Base-by-base conservation (phyloP, 2,888 invertebrate species). In the Apoda limacodes region DNA sequence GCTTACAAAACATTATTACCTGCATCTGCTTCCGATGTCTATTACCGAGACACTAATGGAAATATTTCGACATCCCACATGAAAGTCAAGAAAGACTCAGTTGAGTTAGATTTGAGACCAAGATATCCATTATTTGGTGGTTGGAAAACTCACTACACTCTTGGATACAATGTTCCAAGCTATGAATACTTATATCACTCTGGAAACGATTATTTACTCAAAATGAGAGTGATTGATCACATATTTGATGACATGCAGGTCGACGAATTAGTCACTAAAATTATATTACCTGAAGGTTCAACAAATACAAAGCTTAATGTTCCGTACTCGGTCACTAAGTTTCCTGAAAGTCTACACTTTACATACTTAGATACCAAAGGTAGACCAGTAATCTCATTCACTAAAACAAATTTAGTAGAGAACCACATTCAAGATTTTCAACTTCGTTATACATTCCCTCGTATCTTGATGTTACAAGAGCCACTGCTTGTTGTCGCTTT, bases 31-130 rank as follows among this genome's bases (percentile, higher is more conserved):
- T 86, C 89, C 22, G 97, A 96, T 68, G 95, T 98, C 7, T 99
- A 99, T 69, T 99, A 99, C 66, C 59, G 86, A 31, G 99, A 99
- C 68, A 96, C 95, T 45, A 99, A 99, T 63, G 99, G 95, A 21
- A 99, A 99, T 66, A 99, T 99, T 54, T 98, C 98, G 1, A 99
- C 99, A 6, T 97, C 97, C 1, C 91, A 94, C 63, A 90, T 98
- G 81, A 86, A 90, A 43, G 80, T 91, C 13, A 85, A 91, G 46
- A 92, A 93, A 45, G 96, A 98, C 58, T 90, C 94, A 21, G 95
- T 98, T 5, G 98, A 99, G 56, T 74, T 99, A 3, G 98, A 98
- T 55, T 82, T 99, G n/a, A 84, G 95, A 28, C 99, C 98, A 1
- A 84, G 99, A 50, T 99, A 98, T 68, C 99, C 99, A 3, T 82